Percentiles rank a stretch among this genome's conserved stretches.
These are phyloP conservation scores for Dusona sp. DNA, from an alignment of 2,888 invertebrate genomes.

Conservation along the genomic window DNA sequence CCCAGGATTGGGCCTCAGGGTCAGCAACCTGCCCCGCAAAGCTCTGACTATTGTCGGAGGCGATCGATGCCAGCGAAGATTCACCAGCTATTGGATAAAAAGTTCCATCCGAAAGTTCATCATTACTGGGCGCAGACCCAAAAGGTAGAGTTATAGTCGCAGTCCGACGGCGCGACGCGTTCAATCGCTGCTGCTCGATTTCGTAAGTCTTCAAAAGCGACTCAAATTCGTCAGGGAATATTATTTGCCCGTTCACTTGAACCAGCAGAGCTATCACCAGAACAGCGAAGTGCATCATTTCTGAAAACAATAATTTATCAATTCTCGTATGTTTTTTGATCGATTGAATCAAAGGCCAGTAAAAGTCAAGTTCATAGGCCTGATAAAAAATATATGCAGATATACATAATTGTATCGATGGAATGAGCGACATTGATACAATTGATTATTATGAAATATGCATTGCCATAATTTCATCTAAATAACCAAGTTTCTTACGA, in stretches of 20 bases:
- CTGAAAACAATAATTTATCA: conserved; percentile 25
- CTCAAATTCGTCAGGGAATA: conserved; percentile 73
- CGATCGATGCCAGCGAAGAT: background rate
- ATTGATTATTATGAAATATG: background rate
- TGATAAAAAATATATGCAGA: background rate
- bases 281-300: conserved; percentile 43
- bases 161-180: conserved; percentile 15
- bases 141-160: background rate
- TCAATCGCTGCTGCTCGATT: background rate
- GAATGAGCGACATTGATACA: background rate
- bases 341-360: background rate
- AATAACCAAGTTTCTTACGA: background rate
- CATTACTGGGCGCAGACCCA: too few relatives aligned
- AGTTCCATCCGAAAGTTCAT: background rate
- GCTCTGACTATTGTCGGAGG: background rate
- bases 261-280: conserved; percentile 64
- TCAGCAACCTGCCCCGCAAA: background rate
- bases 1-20: conserved; percentile 62
- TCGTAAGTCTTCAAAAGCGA: conserved; percentile 40
- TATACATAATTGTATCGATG: background rate
- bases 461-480: background rate
- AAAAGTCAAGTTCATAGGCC: too few relatives aligned
- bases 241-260: conserved; percentile 66
- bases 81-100: background rate
- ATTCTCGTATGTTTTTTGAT: conserved; percentile 2